These are phyloP conservation scores for Epinotia ramella DNA, from an alignment of 2,888 invertebrate species.

Conservation along the genomic window DNA sequence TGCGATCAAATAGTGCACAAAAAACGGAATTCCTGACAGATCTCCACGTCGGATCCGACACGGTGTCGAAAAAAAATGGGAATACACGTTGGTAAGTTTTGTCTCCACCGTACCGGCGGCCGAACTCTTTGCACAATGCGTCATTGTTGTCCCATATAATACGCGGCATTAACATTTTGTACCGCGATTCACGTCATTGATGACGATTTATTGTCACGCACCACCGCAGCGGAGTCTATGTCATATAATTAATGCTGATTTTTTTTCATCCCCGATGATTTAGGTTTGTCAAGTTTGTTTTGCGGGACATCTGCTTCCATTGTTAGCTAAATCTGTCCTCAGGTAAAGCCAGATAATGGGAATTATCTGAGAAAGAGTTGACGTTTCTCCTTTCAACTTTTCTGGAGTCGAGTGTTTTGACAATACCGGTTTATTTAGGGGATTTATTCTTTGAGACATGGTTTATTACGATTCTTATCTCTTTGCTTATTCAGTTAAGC, in stretches of 20 bases:
- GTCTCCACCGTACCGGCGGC: constrained; percentile 65
- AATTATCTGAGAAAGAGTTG: constrained; percentile 80
- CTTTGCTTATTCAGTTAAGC: constrained; percentile 50
- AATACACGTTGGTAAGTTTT: constrained; percentile 70
- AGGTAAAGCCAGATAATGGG: constrained; percentile 80
- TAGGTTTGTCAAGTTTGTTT: constrained; percentile 81
- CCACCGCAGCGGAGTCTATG: constrained; percentile 64
- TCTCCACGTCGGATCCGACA: constrained; percentile 24
- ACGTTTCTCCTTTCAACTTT: constrained; percentile 77
- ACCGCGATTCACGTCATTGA: constrained; percentile 81
- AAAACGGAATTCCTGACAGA: constrained; percentile 35
- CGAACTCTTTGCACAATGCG: constrained; percentile 76
- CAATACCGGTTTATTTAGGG: constrained; percentile 75
- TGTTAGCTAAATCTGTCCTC: constrained; percentile 73
- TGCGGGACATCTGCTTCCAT: constrained; percentile 81
- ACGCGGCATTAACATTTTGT: constrained; percentile 82
- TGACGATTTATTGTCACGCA: constrained; percentile 81
- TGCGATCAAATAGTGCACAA: constrained; percentile 43
- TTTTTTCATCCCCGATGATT: constrained; percentile 73
- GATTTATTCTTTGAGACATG: constrained; percentile 61
- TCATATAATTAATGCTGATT: constrained; percentile 66
- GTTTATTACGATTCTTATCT: constrained; percentile 68
- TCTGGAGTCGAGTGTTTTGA: constrained; percentile 77
- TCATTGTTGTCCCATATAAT: constrained; percentile 82
- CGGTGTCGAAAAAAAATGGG: constrained; percentile 63